Base-by-base conservation (phyloP, 2,113 vertebrate genomes). In the Myotis brandtii region DNA sequence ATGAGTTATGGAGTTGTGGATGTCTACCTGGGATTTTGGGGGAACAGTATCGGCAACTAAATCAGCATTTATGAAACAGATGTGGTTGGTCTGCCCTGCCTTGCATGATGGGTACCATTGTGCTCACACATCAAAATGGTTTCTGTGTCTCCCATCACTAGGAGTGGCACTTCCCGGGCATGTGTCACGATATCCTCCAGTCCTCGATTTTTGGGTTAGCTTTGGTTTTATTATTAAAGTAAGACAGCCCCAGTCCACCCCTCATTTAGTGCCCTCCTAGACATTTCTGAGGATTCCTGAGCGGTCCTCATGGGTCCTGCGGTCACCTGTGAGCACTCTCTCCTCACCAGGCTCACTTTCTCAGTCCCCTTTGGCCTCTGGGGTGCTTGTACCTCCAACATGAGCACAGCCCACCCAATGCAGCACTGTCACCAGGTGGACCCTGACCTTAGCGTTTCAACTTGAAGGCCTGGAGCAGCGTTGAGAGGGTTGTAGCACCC, bases 41-140 rank as follows among this genome's bases (percentile, higher is more conserved):
- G 20, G 17, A 10, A 56, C 0, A 8, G 23, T 6, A 66, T 32
- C 30, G 32, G 32, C 54, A 46, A 43, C 21, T 17, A 2, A 27
- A 21, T 50, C 46, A 40, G 76, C 16, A 6, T 67, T 76, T 62
- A 46, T 67, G 12, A 46, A 89, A 40, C 43, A 34, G 40, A 37
- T 1, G 3, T 62, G 14, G 2, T 43, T 11, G 6, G 27, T 48
- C 32, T 3, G 1, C 20, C 43, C 34, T 27, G 48, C 64, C 6
- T 2, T 9, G 13, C 8, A 21, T 1, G 2, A 16, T 9, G 59
- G 6, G 27, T 40, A 32, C 7, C 11, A 6, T 10, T 16, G n/a
- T 40, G 34, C 7, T 50, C 21, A 30, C 4, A 64, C 40, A 37
- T 6, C 4, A 27, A 50, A 18, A 32, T 10, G 20, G 32, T 12